These are phyloP conservation scores for Catamblyrhynchus diadema DNA, from an alignment of 2,797 vertebrate species.

Conservation along the genomic window DNA sequence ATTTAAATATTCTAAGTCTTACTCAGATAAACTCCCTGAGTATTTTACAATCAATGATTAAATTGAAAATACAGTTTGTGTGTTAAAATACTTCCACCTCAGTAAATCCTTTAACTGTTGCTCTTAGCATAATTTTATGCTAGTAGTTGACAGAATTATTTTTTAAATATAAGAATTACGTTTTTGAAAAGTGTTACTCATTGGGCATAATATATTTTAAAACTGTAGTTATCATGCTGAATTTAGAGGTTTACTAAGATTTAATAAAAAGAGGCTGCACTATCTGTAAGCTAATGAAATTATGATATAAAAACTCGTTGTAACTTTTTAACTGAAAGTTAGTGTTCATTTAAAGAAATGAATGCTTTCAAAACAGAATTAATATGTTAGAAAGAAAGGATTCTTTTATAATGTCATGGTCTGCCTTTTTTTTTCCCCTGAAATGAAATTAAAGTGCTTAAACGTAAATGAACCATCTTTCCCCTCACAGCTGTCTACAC, in stretches of 20 bases:
- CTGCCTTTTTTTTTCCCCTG: neutral
- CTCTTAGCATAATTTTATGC: neutral
- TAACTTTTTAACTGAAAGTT: neutral
- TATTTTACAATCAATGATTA: neutral
- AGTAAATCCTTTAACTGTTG: neutral
- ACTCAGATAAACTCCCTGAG: neutral
- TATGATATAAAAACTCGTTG: neutral
- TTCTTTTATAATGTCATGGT: neutral
- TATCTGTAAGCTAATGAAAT: neutral
- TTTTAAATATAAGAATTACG: neutral
- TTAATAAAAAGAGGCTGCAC: neutral
- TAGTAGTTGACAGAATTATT: neutral
- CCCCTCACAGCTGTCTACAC: slow-evolving; percentile 12
- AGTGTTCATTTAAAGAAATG: neutral
- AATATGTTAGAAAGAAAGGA: neutral
- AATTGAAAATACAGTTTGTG: neutral
- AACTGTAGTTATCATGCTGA: neutral
- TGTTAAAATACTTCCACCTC: neutral
- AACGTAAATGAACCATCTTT: slow-evolving; percentile 8
- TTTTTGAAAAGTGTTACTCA: neutral
- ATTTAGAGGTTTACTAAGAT: neutral
- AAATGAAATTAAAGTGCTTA: slow-evolving; percentile 33
- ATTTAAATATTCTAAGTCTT: neutral
- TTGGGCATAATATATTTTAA: neutral
- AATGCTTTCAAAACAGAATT: slow-evolving; percentile 15